A percentile compares a stretch with the other conserved stretches of the same genome.
phyloP scores from a whole-genome alignment of 2,888 invertebrate species.

The Scaptomyza caliginosa region DNA sequence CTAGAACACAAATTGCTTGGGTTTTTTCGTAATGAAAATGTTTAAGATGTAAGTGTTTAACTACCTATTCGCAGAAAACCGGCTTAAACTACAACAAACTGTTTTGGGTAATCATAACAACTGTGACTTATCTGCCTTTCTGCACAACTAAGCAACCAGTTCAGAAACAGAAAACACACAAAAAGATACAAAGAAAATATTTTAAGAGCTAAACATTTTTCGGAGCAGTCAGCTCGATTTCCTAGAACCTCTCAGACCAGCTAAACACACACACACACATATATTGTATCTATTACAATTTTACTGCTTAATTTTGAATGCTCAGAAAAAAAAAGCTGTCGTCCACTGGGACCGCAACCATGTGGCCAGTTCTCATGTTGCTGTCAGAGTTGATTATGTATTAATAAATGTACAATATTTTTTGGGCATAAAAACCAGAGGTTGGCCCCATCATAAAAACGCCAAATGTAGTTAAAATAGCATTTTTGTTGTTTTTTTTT shows the following conservation, averaged over 20 bases:
- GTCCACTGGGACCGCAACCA: slow-evolving; percentile 53
- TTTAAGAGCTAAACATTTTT: slow-evolving; percentile 46
- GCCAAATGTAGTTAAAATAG: slow-evolving; percentile 69
- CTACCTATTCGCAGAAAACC: slow-evolving; percentile 57
- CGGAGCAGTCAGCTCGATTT: slow-evolving; percentile 60
- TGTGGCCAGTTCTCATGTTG: slow-evolving; percentile 58
- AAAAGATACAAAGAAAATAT: slow-evolving; percentile 3
- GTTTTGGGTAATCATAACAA: slow-evolving; percentile 28
- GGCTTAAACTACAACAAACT: slow-evolving; percentile 10
- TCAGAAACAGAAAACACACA: slow-evolving; percentile 16
- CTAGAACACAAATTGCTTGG: neutral
- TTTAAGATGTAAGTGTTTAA: slow-evolving; percentile 44
- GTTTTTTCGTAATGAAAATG: slow-evolving; percentile 42
- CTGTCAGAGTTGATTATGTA: slow-evolving; percentile 66
- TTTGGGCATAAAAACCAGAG: slow-evolving; percentile 33
- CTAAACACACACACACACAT: slow-evolving; percentile 1
- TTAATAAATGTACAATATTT: slow-evolving; percentile 72
- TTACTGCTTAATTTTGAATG: slow-evolving; percentile 71
- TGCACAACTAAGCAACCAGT: slow-evolving; percentile 68
- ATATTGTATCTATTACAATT: slow-evolving; percentile 62
- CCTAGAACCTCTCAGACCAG: slow-evolving; percentile 54
- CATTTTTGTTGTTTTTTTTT: slow-evolving; percentile 52
- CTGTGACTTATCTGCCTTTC: slow-evolving; percentile 63
- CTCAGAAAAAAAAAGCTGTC: slow-evolving; percentile 40
- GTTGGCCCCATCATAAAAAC: slow-evolving; percentile 53